A percentile compares a stretch with the other conserved stretches of the same genome.
Evolutionary conservation across 2,797 vertebrate genomes (phyloP).

Genomic region (Discoglossus pictus): DNA sequence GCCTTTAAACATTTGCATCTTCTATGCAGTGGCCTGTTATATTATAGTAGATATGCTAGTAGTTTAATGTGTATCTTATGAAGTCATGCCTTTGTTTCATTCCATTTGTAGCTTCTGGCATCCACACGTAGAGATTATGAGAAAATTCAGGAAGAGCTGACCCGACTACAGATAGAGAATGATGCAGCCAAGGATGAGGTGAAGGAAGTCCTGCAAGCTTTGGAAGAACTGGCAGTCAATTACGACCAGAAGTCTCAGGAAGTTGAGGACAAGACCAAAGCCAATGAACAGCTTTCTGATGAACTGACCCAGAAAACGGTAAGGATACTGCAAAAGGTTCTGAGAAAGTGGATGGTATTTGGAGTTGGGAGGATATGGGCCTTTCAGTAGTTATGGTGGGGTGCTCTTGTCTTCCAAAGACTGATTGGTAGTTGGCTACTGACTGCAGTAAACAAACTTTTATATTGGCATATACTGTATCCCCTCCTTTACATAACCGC

Average conservation of each 20-base stretch:
- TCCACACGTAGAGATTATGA: slow-evolving; percentile 84
- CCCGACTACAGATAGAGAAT: slow-evolving; percentile 84
- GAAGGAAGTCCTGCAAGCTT: slow-evolving; percentile 94
- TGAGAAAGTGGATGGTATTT: too few relatives aligned
- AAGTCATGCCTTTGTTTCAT: neutral
- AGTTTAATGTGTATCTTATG: neutral
- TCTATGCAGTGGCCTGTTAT: too few relatives aligned
- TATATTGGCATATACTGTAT: too few relatives aligned
- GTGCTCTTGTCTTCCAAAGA: too few relatives aligned
- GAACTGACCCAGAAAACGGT: slow-evolving; percentile 88
- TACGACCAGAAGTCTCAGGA: slow-evolving; percentile 97
- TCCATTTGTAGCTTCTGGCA: slow-evolving; percentile 74
- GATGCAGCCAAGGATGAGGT: slow-evolving; percentile 91
- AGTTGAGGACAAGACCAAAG: slow-evolving; percentile 83
- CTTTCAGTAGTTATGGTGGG: too few relatives aligned
- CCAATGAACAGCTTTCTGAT: slow-evolving; percentile 83
- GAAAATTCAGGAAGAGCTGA: slow-evolving; percentile 88
- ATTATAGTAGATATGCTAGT: too few relatives aligned
- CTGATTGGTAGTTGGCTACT: too few relatives aligned
- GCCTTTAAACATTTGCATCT: too few relatives aligned
- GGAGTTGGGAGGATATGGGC: too few relatives aligned
- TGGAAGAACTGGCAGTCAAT: slow-evolving; percentile 96
- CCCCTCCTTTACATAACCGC: too few relatives aligned
- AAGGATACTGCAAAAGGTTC: slow-evolving; percentile 33
- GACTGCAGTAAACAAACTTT: too few relatives aligned